Base-by-base conservation (phyloP, 1,140 invertebrate genomes). In the Patella vulgata region DNA sequence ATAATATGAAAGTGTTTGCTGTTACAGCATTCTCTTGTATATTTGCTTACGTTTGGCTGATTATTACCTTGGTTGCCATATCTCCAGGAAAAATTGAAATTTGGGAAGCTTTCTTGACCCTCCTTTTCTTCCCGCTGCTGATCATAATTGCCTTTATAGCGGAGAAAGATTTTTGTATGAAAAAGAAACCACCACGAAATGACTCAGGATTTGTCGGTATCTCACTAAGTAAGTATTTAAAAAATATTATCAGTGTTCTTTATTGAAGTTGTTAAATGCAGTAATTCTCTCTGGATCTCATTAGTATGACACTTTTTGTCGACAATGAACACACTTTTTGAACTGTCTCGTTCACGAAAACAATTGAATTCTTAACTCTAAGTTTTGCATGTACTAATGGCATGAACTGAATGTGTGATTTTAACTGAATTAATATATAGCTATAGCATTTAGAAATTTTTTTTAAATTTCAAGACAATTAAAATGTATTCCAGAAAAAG, bases 1-100 rank as follows among this genome's bases (percentile, higher is more conserved):
- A 81, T 19, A 75, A 82, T 36, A 81, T 89, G 47, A 89, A 85
- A 65, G 88, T 89, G 31, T 89, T 89, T 71, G 76, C 77, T 6
- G 83, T 89, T 2, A 89, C 88, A 0, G 81, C 83, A 5, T 75
- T 86, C 46, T 89, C 88, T 73, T 86, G 85, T 59, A 73, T 89
- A 14, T 87, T 89, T 68, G 89, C 89, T 1, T 90, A 90, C 76
- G 78, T 90, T 11, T 90, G 89, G 89, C 78, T 90, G 48, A 80
- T 88, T 11, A 73, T 90, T 17, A 86, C 90, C 21, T 74, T 90
- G n/a, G 72, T 87, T 19, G 82, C 59, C 2, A 74, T 77, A 30
- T 77, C 85, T 0, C 85, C 85, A 0, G 72, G 87, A 43, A 42
- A 50, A 9, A 86, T 90, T 3, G 87, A 88, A 23, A 53, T 89